Evolutionary conservation across 2,113 vertebrate genomes (phyloP).

Genomic region (Rattus rattus): DNA sequence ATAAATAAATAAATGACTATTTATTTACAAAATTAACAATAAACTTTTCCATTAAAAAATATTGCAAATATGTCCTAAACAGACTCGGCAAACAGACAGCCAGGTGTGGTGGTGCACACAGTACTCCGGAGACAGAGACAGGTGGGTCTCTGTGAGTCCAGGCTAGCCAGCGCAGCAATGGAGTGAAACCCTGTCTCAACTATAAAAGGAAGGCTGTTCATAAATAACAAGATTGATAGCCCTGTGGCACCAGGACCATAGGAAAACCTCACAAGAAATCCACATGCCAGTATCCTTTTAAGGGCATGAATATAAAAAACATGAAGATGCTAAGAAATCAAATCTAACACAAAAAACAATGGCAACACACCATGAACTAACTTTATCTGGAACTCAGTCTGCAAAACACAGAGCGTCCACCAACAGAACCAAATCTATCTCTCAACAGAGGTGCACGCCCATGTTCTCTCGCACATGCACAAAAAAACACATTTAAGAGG

Average conservation of each 20-base stretch:
- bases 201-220: neutral
- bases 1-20: neutral
- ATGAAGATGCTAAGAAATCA: conserved; percentile 21
- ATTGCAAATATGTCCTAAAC: conserved; percentile 1
- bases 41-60: neutral
- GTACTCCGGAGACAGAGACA: neutral
- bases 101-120: neutral
- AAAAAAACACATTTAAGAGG: neutral
- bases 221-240: conserved; percentile 16
- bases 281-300: neutral
- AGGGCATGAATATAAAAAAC: neutral
- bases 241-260: neutral
- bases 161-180: neutral
- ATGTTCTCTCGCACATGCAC: neutral
- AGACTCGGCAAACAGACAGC: conserved; percentile 30
- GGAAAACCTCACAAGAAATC: conserved; percentile 8
- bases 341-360: neutral
- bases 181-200: neutral
- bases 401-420: neutral
- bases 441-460: neutral
- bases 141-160: neutral
- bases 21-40: neutral
- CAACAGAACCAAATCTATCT: neutral
- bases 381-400: conserved; percentile 21
- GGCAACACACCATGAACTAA: neutral